A percentile compares a stretch with the other conserved stretches of the same genome.
Evolutionary conservation across 2,797 vertebrate genomes (phyloP).

Genomic region (Pogonophryne albipinna): DNA sequence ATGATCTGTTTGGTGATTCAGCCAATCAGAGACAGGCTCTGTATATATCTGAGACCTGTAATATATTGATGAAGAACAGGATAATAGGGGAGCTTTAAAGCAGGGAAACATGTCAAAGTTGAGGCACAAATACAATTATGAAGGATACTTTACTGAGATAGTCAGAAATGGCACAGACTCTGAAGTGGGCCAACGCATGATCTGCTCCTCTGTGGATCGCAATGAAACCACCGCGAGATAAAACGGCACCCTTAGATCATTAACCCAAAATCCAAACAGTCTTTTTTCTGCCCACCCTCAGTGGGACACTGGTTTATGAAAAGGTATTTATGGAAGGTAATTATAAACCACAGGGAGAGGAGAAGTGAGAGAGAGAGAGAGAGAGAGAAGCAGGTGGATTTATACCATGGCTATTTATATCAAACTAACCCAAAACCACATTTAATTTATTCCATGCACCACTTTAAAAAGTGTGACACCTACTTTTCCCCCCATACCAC

Average conservation of each 20-base stretch:
- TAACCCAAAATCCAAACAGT: conserved; percentile 80
- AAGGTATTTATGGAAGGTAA: conserved; percentile 80
- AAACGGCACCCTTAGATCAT: conserved; percentile 58
- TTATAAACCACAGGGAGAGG: conserved; percentile 66
- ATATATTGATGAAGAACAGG: too few species aligned
- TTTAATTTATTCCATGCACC: conserved; percentile 57
- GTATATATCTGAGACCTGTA: too few species aligned
- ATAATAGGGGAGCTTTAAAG: too few species aligned
- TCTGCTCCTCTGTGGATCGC: conserved; percentile 45
- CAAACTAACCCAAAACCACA: conserved; percentile 74
- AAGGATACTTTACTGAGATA: neutral
- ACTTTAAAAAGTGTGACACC: conserved; percentile 64
- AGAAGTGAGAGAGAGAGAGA: too few species aligned
- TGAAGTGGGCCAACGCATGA: conserved; percentile 65
- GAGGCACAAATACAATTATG: too few species aligned
- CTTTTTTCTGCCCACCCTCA: conserved; percentile 53
- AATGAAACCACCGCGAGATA: conserved; percentile 43
- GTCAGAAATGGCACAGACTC: conserved; percentile 25
- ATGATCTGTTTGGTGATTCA: too few species aligned
- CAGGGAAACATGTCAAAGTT: too few species aligned
- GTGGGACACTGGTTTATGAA: conserved; percentile 49
- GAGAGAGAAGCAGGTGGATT: conserved; percentile 60
- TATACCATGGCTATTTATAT: conserved; percentile 68
- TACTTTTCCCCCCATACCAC: neutral
- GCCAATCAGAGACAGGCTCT: too few species aligned